Conservation (phyloP, 2,797 vertebrate species). For the Ctenosaura bakeri region DNA sequence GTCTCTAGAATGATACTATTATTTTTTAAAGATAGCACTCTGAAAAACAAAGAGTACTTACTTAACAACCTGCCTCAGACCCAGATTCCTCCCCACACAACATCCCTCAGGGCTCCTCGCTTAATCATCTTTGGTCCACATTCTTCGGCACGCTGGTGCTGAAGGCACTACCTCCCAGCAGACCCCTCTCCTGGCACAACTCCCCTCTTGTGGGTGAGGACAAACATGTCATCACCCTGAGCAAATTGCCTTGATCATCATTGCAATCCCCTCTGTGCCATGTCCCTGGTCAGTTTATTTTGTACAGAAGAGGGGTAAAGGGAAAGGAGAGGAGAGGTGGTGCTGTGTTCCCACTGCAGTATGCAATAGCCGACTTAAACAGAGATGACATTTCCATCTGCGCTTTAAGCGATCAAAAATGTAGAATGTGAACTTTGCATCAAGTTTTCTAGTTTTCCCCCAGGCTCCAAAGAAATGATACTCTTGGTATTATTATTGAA, state of each 20-base stretch:
- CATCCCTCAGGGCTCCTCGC: background rate
- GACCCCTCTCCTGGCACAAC: background rate
- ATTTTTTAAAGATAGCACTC: constrained; percentile 11
- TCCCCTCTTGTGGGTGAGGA: background rate
- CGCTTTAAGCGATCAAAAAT: constrained; percentile 31
- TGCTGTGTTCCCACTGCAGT: constrained; percentile 10
- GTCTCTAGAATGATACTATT: constrained; percentile 8
- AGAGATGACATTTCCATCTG: fast-evolving
- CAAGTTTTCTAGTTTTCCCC: constrained; percentile 10
- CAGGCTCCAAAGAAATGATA: constrained; percentile 30
- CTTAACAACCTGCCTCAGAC: background rate
- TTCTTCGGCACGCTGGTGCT: background rate
- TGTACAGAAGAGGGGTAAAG: background rate
- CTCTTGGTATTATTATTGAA: constrained; percentile 21
- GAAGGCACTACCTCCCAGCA: background rate
- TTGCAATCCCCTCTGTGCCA: background rate
- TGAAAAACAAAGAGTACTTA: background rate
- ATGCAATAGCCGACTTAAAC: background rate
- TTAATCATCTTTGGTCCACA: background rate
- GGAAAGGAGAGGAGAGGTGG: background rate
- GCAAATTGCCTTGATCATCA: background rate
- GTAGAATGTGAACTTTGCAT: constrained; percentile 31
- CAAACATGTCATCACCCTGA: background rate
- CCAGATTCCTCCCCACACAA: background rate
- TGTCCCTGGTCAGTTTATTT: background rate